phyloP scores from a whole-genome alignment of 2,888 invertebrate genomes.

The Pogonocherus hispidulus region DNA sequence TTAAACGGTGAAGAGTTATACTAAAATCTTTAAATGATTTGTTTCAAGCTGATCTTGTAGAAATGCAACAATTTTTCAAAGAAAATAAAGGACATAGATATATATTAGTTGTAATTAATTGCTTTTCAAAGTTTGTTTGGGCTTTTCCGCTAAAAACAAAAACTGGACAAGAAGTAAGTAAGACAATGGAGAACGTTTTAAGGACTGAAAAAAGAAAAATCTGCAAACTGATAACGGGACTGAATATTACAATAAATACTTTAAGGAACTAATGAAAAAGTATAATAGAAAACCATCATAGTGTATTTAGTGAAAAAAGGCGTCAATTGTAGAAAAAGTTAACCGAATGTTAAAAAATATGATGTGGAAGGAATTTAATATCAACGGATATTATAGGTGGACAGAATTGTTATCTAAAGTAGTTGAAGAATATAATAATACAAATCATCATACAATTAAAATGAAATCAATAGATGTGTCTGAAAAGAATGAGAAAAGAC shows the following conservation, averaged over 20 bases:
- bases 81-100: no score
- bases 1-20: no score
- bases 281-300: conserved; percentile 53
- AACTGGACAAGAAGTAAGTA: no score
- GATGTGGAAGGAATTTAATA: no score
- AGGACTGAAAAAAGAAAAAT: conserved; percentile 35
- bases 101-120: no score
- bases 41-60: no score
- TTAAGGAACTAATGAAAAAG: conserved; percentile 34
- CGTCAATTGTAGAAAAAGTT: conserved; percentile 50
- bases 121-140: no score
- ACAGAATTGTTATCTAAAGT: no score
- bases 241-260: conserved; percentile 41
- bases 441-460: conserved; percentile 60
- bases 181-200: conserved; percentile 37
- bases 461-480: conserved; percentile 59
- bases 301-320: conserved; percentile 45
- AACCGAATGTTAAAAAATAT: conserved; percentile 51
- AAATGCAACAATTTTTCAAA: no score
- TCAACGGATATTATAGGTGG: no score
- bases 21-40: no score
- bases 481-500: conserved; percentile 56
- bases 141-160: no score
- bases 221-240: conserved; percentile 53
- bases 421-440: conserved; percentile 59